Evolutionary conservation across 2,113 vertebrate species (phyloP).

Genomic region (Rana temporaria): DNA sequence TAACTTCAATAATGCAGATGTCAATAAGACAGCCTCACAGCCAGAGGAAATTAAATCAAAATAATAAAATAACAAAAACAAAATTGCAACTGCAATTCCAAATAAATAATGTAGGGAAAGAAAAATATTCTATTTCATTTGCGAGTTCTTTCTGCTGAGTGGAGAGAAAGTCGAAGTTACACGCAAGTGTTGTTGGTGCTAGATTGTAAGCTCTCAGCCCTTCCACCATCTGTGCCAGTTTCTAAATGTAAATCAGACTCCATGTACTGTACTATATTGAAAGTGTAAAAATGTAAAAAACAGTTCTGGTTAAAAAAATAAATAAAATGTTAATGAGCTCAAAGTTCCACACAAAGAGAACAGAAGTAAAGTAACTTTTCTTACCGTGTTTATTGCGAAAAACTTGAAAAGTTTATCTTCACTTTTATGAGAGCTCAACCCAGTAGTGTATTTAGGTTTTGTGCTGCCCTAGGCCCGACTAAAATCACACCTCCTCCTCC

Average conservation of each 20-base stretch:
- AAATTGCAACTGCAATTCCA: constrained; percentile 15
- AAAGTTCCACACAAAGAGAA: too few species aligned
- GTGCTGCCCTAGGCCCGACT: too few species aligned
- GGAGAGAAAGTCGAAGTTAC: background rate
- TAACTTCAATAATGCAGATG: constrained; percentile 47
- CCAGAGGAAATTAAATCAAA: constrained; percentile 25
- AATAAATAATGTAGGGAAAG: constrained; percentile 17
- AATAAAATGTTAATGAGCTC: too few species aligned
- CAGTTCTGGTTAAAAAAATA: too few species aligned
- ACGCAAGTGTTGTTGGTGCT: background rate
- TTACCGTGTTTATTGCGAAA: too few species aligned
- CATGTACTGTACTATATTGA: background rate
- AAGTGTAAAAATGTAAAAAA: too few species aligned
- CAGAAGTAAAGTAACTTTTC: too few species aligned
- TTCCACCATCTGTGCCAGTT: too few species aligned
- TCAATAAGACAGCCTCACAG: constrained; percentile 38
- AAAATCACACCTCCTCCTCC: too few species aligned
- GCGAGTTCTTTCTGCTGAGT: constrained; percentile 16
- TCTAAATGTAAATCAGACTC: background rate
- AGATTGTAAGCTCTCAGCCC: background rate
- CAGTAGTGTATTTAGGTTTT: too few species aligned
- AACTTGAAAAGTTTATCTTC: too few species aligned
- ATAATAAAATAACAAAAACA: constrained; percentile 38
- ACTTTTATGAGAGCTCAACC: too few species aligned
- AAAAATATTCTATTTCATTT: background rate